phyloP scores from a whole-genome alignment of 1,140 invertebrate species.

The Caenorhabditis latens region DNA sequence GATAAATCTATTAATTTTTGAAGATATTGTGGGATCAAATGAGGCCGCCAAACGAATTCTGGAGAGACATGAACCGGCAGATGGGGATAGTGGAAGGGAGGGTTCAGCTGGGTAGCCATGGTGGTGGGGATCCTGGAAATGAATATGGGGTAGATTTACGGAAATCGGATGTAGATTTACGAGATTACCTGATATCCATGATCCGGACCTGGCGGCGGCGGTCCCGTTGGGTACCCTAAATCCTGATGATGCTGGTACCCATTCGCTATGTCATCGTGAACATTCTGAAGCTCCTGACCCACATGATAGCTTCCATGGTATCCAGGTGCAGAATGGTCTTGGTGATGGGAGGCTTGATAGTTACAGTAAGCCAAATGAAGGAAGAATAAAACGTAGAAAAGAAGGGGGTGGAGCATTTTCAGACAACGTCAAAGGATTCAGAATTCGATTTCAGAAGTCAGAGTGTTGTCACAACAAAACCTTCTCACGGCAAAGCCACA shows the following conservation, averaged over 20 bases:
- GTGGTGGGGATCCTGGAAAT: not conserved
- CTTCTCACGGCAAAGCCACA: too few species aligned
- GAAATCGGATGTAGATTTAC: too few species aligned
- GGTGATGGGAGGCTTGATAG: not conserved
- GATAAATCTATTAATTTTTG: slow-evolving; percentile 44
- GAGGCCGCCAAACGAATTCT: slow-evolving; percentile 42
- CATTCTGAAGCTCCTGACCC: not conserved
- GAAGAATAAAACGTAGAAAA: too few species aligned
- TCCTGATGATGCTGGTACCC: not conserved
- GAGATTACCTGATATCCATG: not conserved
- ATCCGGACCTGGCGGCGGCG: not conserved
- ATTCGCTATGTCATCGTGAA: not conserved
- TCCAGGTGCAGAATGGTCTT: not conserved
- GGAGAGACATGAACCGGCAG: slow-evolving; percentile 34
- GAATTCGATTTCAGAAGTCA: too few species aligned
- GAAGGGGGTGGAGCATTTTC: too few species aligned
- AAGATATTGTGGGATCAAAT: slow-evolving; percentile 11
- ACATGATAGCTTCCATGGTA: not conserved
- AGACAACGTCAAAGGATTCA: too few species aligned
- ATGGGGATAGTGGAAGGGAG: not conserved
- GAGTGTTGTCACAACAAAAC: too few species aligned
- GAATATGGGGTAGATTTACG: too few species aligned
- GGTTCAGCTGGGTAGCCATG: not conserved
- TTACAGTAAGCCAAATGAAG: too few species aligned
- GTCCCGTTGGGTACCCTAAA: slow-evolving; percentile 2